phyloP scores from a whole-genome alignment of 1,140 invertebrate species.

The Drosophila rufa region DNA sequence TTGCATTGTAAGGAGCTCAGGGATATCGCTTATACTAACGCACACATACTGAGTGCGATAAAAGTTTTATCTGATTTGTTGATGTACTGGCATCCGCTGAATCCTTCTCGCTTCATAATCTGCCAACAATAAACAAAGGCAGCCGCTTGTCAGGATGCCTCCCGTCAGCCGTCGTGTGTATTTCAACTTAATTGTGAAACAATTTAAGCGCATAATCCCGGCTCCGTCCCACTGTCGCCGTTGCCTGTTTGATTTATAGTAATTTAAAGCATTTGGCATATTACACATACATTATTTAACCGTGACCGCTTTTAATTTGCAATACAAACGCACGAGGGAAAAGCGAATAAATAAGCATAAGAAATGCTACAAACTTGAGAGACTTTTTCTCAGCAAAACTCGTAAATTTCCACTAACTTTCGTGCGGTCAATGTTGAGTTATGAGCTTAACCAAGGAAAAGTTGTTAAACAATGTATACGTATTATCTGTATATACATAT shows the following conservation, averaged over 20 bases:
- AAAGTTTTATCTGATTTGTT: slow-evolving; percentile 64
- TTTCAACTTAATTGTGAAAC: slow-evolving; percentile 66
- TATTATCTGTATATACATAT: slow-evolving; percentile 5
- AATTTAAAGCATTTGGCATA: slow-evolving; percentile 68
- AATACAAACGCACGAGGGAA: slow-evolving; percentile 43
- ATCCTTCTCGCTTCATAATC: slow-evolving; percentile 65
- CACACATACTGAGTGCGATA: slow-evolving; percentile 39
- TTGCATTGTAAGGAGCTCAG: slow-evolving; percentile 43
- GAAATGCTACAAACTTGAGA: slow-evolving; percentile 26
- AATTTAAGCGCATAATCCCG: slow-evolving; percentile 72
- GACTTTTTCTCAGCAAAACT: slow-evolving; percentile 41
- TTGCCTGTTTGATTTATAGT: slow-evolving; percentile 60
- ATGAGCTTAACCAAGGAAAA: slow-evolving; percentile 59
- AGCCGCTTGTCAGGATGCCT: slow-evolving; percentile 25
- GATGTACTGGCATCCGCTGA: slow-evolving; percentile 39
- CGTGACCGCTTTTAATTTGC: slow-evolving; percentile 62
- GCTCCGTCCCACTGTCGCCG: slow-evolving; percentile 39
- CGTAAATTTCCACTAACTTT: slow-evolving; percentile 52
- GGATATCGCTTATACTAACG: slow-evolving; percentile 1
- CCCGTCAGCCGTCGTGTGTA: not conserved
- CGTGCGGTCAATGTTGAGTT: slow-evolving; percentile 51
- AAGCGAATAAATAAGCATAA: slow-evolving; percentile 44
- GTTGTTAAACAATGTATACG: slow-evolving; percentile 30
- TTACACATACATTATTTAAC: slow-evolving; percentile 61
- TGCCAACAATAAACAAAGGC: slow-evolving; percentile 75